A percentile compares a stretch with the other conserved stretches of the same genome.
phyloP scores from a whole-genome alignment of 2,888 invertebrate genomes.

The Drosophila mimetica region DNA sequence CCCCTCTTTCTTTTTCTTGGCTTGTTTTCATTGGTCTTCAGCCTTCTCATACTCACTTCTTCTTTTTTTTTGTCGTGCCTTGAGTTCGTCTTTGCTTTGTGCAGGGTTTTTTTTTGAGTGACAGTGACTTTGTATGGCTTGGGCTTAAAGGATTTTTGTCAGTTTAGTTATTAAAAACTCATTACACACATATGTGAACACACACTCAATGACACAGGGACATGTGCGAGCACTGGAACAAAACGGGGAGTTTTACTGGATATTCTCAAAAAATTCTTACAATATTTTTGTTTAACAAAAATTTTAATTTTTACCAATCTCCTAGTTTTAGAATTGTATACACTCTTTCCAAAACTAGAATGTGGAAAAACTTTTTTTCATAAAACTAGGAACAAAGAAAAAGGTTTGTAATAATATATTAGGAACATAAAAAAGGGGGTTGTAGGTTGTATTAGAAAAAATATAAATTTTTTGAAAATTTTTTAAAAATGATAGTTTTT shows the following conservation, averaged over 20 bases:
- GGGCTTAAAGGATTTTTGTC: conserved; percentile 71
- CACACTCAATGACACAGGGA: background rate
- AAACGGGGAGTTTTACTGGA: background rate
- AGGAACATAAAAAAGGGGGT: too few relatives aligned
- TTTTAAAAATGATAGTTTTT: too few relatives aligned
- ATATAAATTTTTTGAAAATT: too few relatives aligned
- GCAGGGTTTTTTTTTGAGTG: conserved; percentile 7
- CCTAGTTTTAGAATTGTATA: too few relatives aligned
- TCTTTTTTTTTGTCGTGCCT: conserved; percentile 2
- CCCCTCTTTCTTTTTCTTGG: background rate
- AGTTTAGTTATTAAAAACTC: conserved; percentile 76
- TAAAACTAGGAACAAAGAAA: too few relatives aligned
- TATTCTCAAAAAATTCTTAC: too few relatives aligned
- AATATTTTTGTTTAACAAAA: too few relatives aligned
- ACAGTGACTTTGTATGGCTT: conserved; percentile 41
- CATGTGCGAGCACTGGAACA: conserved; percentile 10
- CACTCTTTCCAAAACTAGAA: too few relatives aligned
- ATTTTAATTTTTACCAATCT: too few relatives aligned
- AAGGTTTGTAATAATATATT: too few relatives aligned
- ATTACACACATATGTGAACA: conserved; percentile 37
- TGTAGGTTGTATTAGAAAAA: too few relatives aligned
- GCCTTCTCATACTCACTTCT: background rate
- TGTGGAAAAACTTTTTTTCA: too few relatives aligned
- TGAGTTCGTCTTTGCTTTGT: conserved; percentile 11
- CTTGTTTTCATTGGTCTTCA: background rate